phyloP scores from a whole-genome alignment of 1,140 invertebrate species.

The Zaprionus taronus region DNA sequence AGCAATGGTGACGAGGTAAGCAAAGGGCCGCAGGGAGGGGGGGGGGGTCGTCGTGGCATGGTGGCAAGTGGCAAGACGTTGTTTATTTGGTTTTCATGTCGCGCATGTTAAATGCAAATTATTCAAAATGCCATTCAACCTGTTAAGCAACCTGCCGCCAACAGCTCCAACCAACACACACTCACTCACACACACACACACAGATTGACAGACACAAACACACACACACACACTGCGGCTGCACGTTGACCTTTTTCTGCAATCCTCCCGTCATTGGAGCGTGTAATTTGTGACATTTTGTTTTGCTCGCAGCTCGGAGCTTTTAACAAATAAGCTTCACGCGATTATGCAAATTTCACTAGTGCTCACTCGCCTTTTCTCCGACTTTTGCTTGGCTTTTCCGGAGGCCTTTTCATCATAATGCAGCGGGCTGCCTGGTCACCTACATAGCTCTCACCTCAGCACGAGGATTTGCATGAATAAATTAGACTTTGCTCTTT shows the following conservation, averaged over 20 bases:
- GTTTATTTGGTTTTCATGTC: constrained; percentile 79
- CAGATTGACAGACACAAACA: constrained; percentile 47
- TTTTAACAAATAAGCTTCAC: constrained; percentile 81
- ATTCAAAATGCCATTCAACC: constrained; percentile 63
- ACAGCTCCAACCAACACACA: constrained; percentile 21
- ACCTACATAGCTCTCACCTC: constrained; percentile 63
- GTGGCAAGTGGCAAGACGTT: constrained; percentile 54
- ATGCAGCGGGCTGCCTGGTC: constrained; percentile 3
- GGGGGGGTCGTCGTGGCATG: not conserved
- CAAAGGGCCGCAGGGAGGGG: not conserved
- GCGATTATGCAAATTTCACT: constrained; percentile 76
- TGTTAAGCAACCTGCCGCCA: constrained; percentile 40
- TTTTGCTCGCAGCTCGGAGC: constrained; percentile 53
- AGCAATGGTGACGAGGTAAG: too few relatives aligned
- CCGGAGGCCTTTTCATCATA: not conserved
- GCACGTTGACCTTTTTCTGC: constrained; percentile 56
- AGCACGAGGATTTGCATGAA: constrained; percentile 60
- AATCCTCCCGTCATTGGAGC: constrained; percentile 57
- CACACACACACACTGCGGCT: not conserved
- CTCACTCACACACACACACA: not conserved
- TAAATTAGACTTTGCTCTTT: constrained; percentile 67
- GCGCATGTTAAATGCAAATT: constrained; percentile 81
- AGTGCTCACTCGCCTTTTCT: constrained; percentile 22
- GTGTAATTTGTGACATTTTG: constrained; percentile 79
- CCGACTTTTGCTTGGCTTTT: not conserved